Conservation (phyloP, 2,888 invertebrate genomes). For the Poecilus cupreus region DNA sequence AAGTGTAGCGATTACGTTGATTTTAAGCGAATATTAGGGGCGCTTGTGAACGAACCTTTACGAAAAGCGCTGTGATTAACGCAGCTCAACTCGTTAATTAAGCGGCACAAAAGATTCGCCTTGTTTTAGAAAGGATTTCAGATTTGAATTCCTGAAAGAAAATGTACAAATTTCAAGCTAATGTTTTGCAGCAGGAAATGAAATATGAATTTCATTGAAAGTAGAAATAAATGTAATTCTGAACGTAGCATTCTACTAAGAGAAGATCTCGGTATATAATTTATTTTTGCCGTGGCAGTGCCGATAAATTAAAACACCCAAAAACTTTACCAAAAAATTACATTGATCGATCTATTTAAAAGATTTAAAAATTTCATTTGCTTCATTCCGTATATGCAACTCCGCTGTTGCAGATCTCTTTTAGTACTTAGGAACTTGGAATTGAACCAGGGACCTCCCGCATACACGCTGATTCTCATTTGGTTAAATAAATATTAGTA, state of each 20-base stretch:
- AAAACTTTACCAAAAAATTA: too few relatives aligned
- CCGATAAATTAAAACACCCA: too few relatives aligned
- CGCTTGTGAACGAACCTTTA: not conserved
- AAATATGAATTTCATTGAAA: not conserved
- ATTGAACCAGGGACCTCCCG: too few relatives aligned
- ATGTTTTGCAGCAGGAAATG: not conserved
- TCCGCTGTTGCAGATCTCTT: too few relatives aligned
- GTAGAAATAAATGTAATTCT: not conserved
- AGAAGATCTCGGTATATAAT: too few relatives aligned
- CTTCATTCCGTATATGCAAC: too few relatives aligned
- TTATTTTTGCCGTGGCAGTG: too few relatives aligned
- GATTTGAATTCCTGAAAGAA: slow-evolving; percentile 27
- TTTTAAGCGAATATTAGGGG: not conserved
- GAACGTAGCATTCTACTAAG: not conserved
- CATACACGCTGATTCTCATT: too few relatives aligned
- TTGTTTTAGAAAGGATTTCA: not conserved
- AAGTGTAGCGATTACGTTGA: slow-evolving; percentile 19
- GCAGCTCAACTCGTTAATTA: slow-evolving; percentile 24
- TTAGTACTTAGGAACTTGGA: too few relatives aligned
- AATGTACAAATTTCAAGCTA: not conserved
- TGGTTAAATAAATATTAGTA: too few relatives aligned
- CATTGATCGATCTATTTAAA: too few relatives aligned
- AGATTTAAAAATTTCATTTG: too few relatives aligned
- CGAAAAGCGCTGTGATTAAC: slow-evolving; percentile 5
- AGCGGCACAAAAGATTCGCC: slow-evolving; percentile 11